Evolutionary conservation across 2,888 invertebrate species (phyloP).

Genomic region (Bombylius discolor): DNA sequence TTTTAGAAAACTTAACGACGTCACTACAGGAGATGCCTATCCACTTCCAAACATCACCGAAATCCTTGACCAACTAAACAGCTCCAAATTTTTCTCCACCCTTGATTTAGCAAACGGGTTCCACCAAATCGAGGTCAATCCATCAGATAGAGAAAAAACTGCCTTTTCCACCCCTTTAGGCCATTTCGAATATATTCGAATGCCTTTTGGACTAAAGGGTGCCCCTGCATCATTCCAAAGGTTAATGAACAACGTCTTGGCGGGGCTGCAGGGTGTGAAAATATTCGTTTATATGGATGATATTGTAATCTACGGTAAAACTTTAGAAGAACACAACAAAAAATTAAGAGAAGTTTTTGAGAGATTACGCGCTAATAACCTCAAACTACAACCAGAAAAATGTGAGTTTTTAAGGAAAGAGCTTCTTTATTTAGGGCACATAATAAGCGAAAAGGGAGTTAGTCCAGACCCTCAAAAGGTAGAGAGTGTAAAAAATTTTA

Average conservation of each 20-base stretch:
- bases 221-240: not conserved
- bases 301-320: not conserved
- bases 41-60: not conserved
- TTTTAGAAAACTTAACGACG: not conserved
- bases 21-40: not conserved
- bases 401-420: conserved; percentile 16
- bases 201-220: not conserved
- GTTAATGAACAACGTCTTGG: not conserved
- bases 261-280: not conserved
- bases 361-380: conserved; percentile 8
- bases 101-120: not conserved
- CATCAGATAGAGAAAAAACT: not conserved
- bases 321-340: not conserved
- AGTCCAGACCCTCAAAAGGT: conserved; percentile 1
- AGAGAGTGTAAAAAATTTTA: conserved; percentile 1
- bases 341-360: not conserved
- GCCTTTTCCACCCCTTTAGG: not conserved
- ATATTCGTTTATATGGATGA: not conserved
- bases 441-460: conserved; percentile 20
- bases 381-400: conserved; percentile 19
- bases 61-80: not conserved
- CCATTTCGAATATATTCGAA: not conserved
- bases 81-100: not conserved
- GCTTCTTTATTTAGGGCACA: conserved; percentile 16
- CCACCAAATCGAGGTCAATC: not conserved